A percentile compares a stretch with the other conserved stretches of the same genome.
These are phyloP conservation scores for Lamellibrachia satsuma DNA, from an alignment of 2,888 invertebrate genomes.

Conservation along the genomic window DNA sequence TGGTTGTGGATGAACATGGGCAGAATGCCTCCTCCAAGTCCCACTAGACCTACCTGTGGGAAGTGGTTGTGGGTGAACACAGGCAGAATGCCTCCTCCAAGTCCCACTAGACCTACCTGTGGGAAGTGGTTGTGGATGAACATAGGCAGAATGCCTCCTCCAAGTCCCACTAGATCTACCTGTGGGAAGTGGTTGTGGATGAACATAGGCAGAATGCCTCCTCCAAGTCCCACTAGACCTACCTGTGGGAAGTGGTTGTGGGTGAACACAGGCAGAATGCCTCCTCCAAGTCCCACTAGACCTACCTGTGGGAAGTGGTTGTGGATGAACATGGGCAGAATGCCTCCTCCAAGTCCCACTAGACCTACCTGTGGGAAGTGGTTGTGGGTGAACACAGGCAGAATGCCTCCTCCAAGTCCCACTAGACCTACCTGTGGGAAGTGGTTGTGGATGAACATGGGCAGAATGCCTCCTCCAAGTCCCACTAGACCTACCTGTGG, in stretches of 20 bases:
- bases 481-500: constrained; percentile 75
- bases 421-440: constrained; percentile 73
- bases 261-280: constrained; percentile 86
- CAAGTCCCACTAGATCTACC: constrained; percentile 78
- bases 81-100: constrained; percentile 92
- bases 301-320: constrained; percentile 75
- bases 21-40: constrained; percentile 91
- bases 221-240: constrained; percentile 82
- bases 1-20: constrained; percentile 84
- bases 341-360: constrained; percentile 92
- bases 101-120: constrained; percentile 74
- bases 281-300: constrained; percentile 92
- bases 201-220: constrained; percentile 89
- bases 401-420: constrained; percentile 91
- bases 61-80: constrained; percentile 83
- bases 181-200: constrained; percentile 78
- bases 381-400: constrained; percentile 84
- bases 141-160: constrained; percentile 89
- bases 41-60: constrained; percentile 73
- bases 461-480: constrained; percentile 90
- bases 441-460: constrained; percentile 82
- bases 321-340: constrained; percentile 85
- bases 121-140: constrained; percentile 82
- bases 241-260: constrained; percentile 77
- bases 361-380: constrained; percentile 73